These are phyloP conservation scores for Micrasema minimum DNA, from an alignment of 1,140 invertebrate genomes.

Conservation along the genomic window DNA sequence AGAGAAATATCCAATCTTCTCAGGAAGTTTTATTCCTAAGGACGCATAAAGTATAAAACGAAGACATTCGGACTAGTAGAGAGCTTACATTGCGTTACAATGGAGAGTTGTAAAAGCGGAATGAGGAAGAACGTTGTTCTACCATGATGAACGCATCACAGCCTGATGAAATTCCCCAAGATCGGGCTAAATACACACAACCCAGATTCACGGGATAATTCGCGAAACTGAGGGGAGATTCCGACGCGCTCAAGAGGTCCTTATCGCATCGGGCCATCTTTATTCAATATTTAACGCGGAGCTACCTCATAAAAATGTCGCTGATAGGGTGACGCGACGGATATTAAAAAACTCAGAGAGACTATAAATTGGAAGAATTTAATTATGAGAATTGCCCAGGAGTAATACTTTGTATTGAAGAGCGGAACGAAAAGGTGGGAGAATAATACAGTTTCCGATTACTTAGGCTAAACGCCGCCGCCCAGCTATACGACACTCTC, in stretches of 20 bases:
- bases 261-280: conserved; percentile 28
- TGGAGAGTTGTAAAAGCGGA: no score
- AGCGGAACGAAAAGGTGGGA: no score
- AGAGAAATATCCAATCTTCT: no score
- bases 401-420: conserved; percentile 15
- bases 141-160: conserved; percentile 14
- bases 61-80: no score
- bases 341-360: conserved; percentile 30
- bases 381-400: conserved; percentile 20
- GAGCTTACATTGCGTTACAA: no score
- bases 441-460: no score
- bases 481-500: conserved; percentile 2
- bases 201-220: conserved; percentile 32
- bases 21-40: no score
- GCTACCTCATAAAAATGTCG: conserved; percentile 31
- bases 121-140: no score
- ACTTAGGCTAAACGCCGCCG: no score
- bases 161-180: conserved; percentile 21
- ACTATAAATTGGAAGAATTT: conserved; percentile 36
- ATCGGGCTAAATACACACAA: conserved; percentile 31
- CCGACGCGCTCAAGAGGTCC: conserved; percentile 23
- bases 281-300: conserved; percentile 35
- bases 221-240: conserved; percentile 23
- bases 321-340: conserved; percentile 24
- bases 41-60: no score